These are phyloP conservation scores for Myiozetetes cayanensis DNA, from an alignment of 2,113 vertebrate species.

Conservation along the genomic window DNA sequence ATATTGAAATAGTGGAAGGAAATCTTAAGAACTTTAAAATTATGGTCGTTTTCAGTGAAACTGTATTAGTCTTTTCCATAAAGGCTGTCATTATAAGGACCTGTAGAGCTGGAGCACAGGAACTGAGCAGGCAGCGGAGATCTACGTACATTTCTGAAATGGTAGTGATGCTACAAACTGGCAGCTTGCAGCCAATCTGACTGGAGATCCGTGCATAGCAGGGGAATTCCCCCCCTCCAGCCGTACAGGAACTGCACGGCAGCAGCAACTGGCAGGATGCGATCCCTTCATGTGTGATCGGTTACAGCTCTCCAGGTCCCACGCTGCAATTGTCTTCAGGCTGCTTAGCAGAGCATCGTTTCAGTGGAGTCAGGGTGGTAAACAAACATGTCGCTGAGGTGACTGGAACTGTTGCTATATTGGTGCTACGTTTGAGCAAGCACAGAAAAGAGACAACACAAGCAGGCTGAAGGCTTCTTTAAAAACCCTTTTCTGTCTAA, in stretches of 20 bases:
- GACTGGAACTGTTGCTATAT: background rate
- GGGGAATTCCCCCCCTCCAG: background rate
- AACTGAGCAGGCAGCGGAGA: background rate
- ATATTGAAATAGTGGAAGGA: background rate
- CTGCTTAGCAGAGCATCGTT: background rate
- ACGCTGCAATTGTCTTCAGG: background rate
- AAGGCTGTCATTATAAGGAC: background rate
- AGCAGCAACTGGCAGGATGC: background rate
- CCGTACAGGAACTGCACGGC: background rate
- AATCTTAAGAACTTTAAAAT: background rate
- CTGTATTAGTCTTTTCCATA: background rate
- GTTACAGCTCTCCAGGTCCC: background rate
- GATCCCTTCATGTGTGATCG: accelerated
- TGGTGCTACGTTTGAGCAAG: background rate
- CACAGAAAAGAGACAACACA: background rate
- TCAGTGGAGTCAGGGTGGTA: background rate
- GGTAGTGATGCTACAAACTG: background rate
- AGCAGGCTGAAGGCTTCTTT: slow-evolving; percentile 23
- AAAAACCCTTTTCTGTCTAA: slow-evolving; percentile 43
- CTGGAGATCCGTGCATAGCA: background rate
- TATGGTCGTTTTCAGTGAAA: background rate
- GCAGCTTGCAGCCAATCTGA: background rate
- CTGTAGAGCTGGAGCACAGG: background rate
- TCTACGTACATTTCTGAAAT: background rate
- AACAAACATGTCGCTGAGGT: background rate